These are phyloP conservation scores for Aegithalos caudatus DNA, from an alignment of 2,113 vertebrate species.

Conservation along the genomic window DNA sequence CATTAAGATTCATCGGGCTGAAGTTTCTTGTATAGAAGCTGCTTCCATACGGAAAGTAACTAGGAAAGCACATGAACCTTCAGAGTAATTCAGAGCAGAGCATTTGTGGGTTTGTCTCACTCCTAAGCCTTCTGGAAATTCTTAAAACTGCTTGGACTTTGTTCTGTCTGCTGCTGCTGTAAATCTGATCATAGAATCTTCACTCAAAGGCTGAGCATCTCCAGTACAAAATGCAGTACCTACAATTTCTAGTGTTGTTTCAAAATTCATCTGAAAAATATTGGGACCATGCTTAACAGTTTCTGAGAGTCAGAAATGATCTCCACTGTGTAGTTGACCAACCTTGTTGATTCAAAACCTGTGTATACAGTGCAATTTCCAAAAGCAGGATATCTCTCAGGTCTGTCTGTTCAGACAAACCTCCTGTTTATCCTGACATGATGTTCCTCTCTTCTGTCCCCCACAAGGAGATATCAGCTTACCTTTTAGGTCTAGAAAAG, in stretches of 20 bases:
- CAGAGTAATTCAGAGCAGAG: background rate
- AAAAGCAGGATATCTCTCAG: background rate
- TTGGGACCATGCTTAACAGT: fast-evolving
- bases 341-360: background rate
- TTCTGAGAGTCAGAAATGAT: background rate
- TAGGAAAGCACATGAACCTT: background rate
- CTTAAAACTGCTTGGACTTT: background rate
- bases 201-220: background rate
- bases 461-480: background rate
- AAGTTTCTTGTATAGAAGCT: background rate
- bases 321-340: background rate
- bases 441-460: background rate
- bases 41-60: background rate
- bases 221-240: background rate
- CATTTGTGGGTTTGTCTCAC: background rate
- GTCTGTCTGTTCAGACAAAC: background rate
- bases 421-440: background rate
- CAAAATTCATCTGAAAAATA: background rate
- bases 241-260: background rate
- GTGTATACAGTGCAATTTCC: background rate
- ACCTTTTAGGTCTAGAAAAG: background rate
- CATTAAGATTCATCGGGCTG: background rate
- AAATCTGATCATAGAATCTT: background rate
- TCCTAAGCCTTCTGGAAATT: background rate
- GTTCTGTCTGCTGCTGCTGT: background rate